Conservation (phyloP, 2,113 vertebrate species). For the Cettia cetti region DNA sequence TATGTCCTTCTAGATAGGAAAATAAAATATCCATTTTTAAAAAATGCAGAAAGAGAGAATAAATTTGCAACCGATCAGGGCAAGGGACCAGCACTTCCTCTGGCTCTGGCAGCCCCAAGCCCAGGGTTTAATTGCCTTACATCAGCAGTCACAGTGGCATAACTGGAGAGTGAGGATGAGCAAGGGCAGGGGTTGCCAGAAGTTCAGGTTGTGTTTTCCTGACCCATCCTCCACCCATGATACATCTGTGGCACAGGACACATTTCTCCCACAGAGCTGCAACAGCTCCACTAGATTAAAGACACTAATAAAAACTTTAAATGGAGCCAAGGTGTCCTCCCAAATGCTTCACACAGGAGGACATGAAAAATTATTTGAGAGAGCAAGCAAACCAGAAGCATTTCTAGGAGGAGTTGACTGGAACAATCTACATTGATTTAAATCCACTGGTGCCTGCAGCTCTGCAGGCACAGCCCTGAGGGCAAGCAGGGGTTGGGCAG, state of each 20-base stretch:
- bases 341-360: not conserved
- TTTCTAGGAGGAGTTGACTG: not conserved
- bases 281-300: not conserved
- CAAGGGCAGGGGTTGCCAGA: not conserved
- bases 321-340: not conserved
- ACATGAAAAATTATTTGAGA: not conserved
- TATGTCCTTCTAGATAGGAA: not conserved
- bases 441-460: not conserved
- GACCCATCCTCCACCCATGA: not conserved
- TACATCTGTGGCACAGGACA: not conserved
- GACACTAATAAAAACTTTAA: not conserved
- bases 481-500: not conserved
- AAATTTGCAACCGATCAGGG: not conserved
- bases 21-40: not conserved
- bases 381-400: not conserved
- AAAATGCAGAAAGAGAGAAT: not conserved
- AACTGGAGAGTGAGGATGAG: not conserved
- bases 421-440: not conserved
- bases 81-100: not conserved
- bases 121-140: not conserved
- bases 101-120: not conserved
- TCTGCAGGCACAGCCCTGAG: not conserved
- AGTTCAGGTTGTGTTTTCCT: not conserved
- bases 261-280: not conserved
- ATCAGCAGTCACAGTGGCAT: not conserved